Conservation (phyloP, 1,140 invertebrate species). For the Cyclargus thomasi region DNA sequence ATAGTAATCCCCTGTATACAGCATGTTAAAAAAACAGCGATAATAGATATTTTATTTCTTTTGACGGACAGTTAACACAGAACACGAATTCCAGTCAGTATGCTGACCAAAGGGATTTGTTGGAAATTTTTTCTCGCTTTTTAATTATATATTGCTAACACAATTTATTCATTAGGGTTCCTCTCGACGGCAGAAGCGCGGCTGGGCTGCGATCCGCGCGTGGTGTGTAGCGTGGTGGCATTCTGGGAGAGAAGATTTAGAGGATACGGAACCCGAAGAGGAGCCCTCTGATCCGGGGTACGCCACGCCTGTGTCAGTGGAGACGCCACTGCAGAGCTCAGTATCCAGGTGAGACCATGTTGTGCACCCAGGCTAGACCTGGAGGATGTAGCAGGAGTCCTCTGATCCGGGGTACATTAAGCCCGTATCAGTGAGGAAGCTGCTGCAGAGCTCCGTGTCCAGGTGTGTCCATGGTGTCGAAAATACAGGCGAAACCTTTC, state of each 20-base stretch:
- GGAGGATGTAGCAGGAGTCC: slow-evolving; percentile 82
- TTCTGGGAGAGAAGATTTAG: slow-evolving; percentile 86
- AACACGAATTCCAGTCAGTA: too few species aligned
- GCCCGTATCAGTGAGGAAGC: slow-evolving; percentile 90
- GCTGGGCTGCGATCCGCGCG: slow-evolving; percentile 79
- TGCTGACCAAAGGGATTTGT: too few species aligned
- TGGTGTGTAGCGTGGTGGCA: slow-evolving; percentile 93
- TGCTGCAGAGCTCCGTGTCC: slow-evolving; percentile 87
- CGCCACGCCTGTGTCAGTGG: slow-evolving; percentile 88
- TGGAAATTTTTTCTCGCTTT: too few species aligned
- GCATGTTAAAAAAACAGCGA: too few species aligned
- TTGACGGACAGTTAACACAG: too few species aligned
- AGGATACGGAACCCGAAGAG: slow-evolving; percentile 83
- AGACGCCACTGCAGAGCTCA: slow-evolving; percentile 88
- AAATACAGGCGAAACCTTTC: slow-evolving; percentile 85
- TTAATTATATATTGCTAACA: too few species aligned
- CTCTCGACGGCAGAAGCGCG: slow-evolving; percentile 44
- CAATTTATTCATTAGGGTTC: slow-evolving; percentile 18
- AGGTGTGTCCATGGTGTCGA: slow-evolving; percentile 45
- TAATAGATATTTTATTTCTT: too few species aligned
- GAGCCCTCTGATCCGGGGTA: slow-evolving; percentile 82
- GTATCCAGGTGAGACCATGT: slow-evolving; percentile 77
- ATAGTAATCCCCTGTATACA: too few species aligned
- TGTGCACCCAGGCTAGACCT: slow-evolving; percentile 78
- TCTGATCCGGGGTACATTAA: slow-evolving; percentile 85